These are phyloP conservation scores for Trochalopteron elliotii DNA, from an alignment of 2,113 vertebrate species.

Conservation along the genomic window DNA sequence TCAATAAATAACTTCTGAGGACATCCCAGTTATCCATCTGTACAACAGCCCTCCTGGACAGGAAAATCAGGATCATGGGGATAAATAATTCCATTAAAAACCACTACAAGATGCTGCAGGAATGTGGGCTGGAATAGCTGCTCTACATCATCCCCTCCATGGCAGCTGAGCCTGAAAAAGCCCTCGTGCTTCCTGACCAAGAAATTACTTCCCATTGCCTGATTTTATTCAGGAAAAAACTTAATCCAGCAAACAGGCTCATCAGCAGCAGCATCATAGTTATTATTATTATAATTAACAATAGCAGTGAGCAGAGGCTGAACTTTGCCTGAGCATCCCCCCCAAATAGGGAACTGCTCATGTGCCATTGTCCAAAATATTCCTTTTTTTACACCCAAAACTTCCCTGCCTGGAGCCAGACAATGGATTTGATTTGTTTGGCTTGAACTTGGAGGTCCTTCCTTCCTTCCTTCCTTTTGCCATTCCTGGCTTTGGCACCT, in stretches of 20 bases:
- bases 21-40: background rate
- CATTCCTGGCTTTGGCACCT: constrained; percentile 70
- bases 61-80: background rate
- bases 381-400: background rate
- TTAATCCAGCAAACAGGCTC: background rate
- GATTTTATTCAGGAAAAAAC: background rate
- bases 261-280: background rate
- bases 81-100: background rate
- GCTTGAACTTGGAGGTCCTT: constrained; percentile 36
- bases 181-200: background rate
- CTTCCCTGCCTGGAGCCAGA: background rate
- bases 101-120: background rate
- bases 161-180: background rate
- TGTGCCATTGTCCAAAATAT: background rate
- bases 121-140: background rate
- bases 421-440: constrained; percentile 57
- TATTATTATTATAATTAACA: background rate
- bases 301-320: background rate
- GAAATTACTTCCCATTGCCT: constrained; percentile 5
- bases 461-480: constrained; percentile 35
- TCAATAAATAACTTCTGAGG: background rate
- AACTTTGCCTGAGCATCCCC: background rate
- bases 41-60: background rate
- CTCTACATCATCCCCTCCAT: background rate
- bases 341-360: background rate